Conservation (phyloP, 2,888 invertebrate species). For the Cephus nigrinus region DNA sequence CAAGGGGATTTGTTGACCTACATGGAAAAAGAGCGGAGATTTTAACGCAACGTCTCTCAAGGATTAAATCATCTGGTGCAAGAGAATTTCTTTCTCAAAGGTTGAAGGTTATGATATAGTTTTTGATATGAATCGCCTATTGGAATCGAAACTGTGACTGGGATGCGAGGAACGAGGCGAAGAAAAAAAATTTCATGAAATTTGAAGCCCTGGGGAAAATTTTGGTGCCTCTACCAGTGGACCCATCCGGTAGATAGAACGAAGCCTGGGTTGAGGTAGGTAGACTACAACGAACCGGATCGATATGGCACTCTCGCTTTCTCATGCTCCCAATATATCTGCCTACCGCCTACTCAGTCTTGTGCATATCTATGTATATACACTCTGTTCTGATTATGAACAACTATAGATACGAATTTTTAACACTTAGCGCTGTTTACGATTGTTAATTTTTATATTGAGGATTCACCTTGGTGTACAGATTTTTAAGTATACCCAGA, state of each 20-base stretch:
- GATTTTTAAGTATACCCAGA: background rate
- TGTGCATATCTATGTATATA: background rate
- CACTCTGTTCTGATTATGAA: background rate
- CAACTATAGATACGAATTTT: background rate
- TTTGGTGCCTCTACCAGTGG: slow-evolving; percentile 5
- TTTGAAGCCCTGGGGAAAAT: background rate
- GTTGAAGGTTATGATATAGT: background rate
- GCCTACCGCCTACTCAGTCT: background rate
- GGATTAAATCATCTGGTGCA: background rate
- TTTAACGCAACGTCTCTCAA: background rate
- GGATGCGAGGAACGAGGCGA: background rate
- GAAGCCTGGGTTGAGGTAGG: slow-evolving; percentile 41
- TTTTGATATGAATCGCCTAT: background rate
- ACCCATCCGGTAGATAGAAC: slow-evolving; percentile 15
- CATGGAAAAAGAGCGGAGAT: background rate
- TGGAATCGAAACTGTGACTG: background rate
- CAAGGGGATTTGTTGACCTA: background rate
- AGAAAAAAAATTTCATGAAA: background rate
- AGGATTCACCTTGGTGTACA: background rate
- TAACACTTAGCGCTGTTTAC: background rate
- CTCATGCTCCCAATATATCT: slow-evolving; percentile 40
- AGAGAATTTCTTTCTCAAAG: background rate
- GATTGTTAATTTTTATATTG: background rate
- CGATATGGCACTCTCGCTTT: slow-evolving; percentile 55
- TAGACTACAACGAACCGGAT: slow-evolving; percentile 42